These are phyloP conservation scores for Rattus norvegicus DNA, from an alignment of 2,113 vertebrate genomes.

Conservation along the genomic window GRCr8 NC_086026.1:92809001-92809500, in stretches of 20 bases:
- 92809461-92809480: not conserved
- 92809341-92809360: not conserved
- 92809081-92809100: constrained; percentile 37
- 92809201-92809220: not conserved
- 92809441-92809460: not conserved
- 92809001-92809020: not conserved
- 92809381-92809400: not conserved
- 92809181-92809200: constrained; percentile 30
- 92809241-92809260: not conserved
- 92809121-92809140: constrained; percentile 34
- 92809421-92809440: not conserved
- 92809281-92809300: not conserved
- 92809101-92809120: not conserved
- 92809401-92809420: not conserved
- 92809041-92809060: not conserved
- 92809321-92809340: not conserved
- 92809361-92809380: not conserved
- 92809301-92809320: not conserved
- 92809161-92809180: not conserved
- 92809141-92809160: constrained; percentile 40
- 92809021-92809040: not conserved
- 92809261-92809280: not conserved
- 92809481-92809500: not conserved
- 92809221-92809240: constrained; percentile 40
- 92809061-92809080: constrained; percentile 18